Conservation (phyloP, 2,113 vertebrate genomes). For the Periophthalmodon schlosseri region DNA sequence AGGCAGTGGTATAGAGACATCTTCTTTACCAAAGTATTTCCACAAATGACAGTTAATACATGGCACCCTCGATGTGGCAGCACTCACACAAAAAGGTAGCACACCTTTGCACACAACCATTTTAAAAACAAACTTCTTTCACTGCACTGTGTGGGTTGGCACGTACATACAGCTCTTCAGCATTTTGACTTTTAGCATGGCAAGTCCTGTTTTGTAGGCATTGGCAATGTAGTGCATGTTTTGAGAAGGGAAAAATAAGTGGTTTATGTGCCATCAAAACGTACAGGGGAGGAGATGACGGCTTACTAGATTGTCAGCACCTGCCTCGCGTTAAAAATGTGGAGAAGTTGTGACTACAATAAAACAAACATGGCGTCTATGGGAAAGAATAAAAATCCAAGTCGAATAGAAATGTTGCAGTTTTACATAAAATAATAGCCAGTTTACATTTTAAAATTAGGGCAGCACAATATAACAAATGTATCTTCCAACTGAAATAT, state of each 20-base stretch:
- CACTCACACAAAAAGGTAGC: constrained; percentile 30
- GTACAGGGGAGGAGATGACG: background rate
- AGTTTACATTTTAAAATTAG: background rate
- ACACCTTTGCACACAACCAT: constrained; percentile 27
- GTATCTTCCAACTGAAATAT: background rate
- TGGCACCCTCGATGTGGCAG: constrained; percentile 33
- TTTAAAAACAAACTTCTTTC: constrained; percentile 26
- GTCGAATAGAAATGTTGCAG: background rate
- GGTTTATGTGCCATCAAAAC: constrained; percentile 9
- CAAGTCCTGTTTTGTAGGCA: constrained; percentile 24
- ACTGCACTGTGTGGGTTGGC: constrained; percentile 44
- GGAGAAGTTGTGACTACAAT: background rate
- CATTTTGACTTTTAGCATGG: constrained; percentile 27
- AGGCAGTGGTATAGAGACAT: constrained; percentile 51
- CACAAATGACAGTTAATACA: constrained; percentile 39
- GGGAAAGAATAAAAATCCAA: background rate
- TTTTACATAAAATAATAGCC: background rate
- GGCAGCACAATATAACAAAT: background rate
- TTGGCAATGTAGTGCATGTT: constrained; percentile 64
- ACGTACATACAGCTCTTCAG: constrained; percentile 43
- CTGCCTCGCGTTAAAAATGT: constrained; percentile 1
- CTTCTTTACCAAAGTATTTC: constrained; percentile 43
- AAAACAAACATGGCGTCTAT: background rate
- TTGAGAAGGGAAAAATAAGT: constrained; percentile 39
- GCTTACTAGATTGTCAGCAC: constrained; percentile 53